These are phyloP conservation scores for Vulpes lagopus DNA, from an alignment of 2,113 vertebrate species.

Conservation along the genomic window DNA sequence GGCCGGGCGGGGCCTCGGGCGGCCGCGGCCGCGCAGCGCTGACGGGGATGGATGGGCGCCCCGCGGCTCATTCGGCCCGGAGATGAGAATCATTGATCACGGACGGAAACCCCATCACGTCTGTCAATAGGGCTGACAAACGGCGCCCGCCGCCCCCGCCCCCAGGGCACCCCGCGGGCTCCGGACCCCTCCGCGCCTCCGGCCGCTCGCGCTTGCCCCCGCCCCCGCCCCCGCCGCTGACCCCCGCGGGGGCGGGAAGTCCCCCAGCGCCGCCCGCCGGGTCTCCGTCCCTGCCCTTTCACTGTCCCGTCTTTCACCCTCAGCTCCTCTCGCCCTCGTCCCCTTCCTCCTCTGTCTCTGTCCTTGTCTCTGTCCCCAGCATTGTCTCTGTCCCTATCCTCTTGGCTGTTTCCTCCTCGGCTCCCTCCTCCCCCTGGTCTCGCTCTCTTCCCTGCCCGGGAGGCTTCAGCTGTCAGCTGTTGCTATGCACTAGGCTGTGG, in stretches of 20 bases:
- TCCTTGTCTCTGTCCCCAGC: conserved; percentile 72
- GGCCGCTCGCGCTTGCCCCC: background rate
- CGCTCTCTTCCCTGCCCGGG: conserved; percentile 1
- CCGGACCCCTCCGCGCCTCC: background rate
- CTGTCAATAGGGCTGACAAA: conserved; percentile 83
- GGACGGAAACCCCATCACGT: conserved; percentile 84
- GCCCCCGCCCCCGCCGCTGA: background rate
- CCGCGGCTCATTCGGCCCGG: conserved; percentile 83
- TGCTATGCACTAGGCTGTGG: conserved; percentile 67
- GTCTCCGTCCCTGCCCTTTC: background rate
- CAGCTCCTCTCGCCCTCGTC: conserved; percentile 76
- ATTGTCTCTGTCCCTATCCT: conserved; percentile 23
- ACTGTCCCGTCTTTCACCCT: conserved; percentile 71
- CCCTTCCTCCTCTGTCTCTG: conserved; percentile 76
- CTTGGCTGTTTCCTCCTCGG: conserved; percentile 26
- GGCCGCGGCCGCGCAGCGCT: conserved; percentile 44
- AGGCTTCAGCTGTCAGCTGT: conserved; percentile 79
- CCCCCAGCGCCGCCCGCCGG: background rate
- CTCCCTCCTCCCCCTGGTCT: conserved; percentile 50
- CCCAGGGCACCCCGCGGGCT: background rate
- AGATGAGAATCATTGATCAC: conserved; percentile 86
- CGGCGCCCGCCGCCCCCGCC: conserved; percentile 37
- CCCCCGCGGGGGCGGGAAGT: background rate
- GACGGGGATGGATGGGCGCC: conserved; percentile 84
- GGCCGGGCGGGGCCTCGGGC: conserved; percentile 66